A percentile compares a stretch with the other conserved stretches of the same genome.
These are phyloP conservation scores for Menidia beryllina DNA, from an alignment of 2,113 vertebrate genomes.

Conservation along the genomic window DNA sequence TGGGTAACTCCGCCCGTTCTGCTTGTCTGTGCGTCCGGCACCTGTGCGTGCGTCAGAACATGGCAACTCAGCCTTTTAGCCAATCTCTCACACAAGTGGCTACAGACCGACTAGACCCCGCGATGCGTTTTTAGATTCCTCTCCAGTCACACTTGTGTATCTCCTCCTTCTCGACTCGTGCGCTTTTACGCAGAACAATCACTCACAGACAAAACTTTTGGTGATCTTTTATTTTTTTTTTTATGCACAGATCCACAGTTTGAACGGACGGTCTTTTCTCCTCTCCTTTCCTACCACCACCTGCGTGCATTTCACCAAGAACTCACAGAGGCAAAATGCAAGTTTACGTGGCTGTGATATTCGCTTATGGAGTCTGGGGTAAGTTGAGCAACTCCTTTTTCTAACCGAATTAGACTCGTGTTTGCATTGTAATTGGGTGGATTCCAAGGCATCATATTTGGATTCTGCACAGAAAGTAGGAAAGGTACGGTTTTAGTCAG, in stretches of 20 bases:
- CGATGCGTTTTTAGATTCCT: background rate
- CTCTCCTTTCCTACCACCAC: background rate
- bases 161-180: background rate
- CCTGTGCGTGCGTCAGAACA: conserved; percentile 61
- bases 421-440: background rate
- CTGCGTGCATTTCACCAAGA: background rate
- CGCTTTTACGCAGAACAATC: background rate
- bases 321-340: conserved; percentile 42
- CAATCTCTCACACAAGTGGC: background rate
- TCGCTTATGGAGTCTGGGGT: conserved; percentile 64
- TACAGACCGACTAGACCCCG: conserved; percentile 26
- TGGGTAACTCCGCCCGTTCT: background rate
- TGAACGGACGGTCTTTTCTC: background rate
- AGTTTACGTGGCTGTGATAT: conserved; percentile 57
- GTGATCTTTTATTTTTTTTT: too few species aligned
- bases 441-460: background rate
- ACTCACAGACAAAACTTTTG: conserved; percentile 32
- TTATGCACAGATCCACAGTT: conserved; percentile 25
- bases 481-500: background rate
- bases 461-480: background rate
- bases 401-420: accelerated
- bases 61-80: conserved; percentile 13
- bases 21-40: conserved; percentile 28
- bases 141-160: background rate
- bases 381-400: conserved; percentile 39